These are phyloP conservation scores for Ganaspis brasiliensis DNA, from an alignment of 2,888 invertebrate genomes.

Conservation along the genomic window DNA sequence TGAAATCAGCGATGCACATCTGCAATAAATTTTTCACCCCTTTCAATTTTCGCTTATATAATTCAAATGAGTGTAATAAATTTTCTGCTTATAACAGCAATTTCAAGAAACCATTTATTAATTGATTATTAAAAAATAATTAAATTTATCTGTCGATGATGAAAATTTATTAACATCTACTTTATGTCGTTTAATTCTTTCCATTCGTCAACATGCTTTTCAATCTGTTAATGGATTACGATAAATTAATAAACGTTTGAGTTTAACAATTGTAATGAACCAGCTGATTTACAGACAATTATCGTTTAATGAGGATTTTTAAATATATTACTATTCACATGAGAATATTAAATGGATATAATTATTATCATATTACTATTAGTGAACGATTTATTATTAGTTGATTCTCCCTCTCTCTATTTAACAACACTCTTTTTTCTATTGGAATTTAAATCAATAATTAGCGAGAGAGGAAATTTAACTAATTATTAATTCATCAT, in stretches of 20 bases:
- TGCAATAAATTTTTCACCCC: constrained; percentile 3
- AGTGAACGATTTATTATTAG: no score
- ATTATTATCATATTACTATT: no score
- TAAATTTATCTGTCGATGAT: neutral
- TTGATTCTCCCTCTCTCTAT: no score
- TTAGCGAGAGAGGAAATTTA: no score
- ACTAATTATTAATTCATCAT: no score
- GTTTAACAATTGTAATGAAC: neutral
- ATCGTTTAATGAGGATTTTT: neutral
- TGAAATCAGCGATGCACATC: neutral
- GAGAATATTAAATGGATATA: no score
- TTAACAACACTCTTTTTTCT: no score
- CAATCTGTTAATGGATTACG: constrained; percentile 19
- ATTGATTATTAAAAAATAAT: neutral
- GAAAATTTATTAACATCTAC: neutral
- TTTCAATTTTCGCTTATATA: constrained; percentile 15
- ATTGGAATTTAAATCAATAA: no score
- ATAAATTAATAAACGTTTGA: neutral
- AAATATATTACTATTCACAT: neutral
- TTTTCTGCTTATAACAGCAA: neutral
- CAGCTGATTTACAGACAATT: neutral
- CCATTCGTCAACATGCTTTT: neutral
- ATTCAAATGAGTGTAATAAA: neutral
- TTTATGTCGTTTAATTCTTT: neutral
- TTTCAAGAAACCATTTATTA: constrained; percentile 1